A percentile compares a stretch with the other conserved stretches of the same genome.
These are phyloP conservation scores for Melanostoma mellinum DNA, from an alignment of 2,888 invertebrate genomes.

Conservation along the genomic window DNA sequence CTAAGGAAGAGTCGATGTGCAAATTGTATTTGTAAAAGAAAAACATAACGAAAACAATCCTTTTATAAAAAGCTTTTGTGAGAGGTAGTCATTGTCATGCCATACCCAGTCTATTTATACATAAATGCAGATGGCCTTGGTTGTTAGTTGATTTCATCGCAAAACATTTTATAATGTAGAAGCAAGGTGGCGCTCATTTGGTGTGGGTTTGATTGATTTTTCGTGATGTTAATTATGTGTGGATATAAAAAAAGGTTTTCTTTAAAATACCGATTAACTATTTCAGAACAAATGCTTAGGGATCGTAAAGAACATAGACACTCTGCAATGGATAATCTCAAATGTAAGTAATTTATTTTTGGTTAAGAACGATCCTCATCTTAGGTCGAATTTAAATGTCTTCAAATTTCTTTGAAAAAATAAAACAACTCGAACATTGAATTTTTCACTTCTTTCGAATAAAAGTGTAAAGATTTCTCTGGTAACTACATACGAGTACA, in stretches of 20 bases:
- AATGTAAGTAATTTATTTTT: constrained; percentile 47
- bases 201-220: constrained; percentile 31
- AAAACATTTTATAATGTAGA: constrained; percentile 7
- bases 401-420: no score
- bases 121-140: background rate
- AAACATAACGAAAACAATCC: constrained; percentile 7
- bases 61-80: background rate
- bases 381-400: no score
- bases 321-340: constrained; percentile 22
- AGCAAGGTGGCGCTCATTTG: constrained; percentile 10
- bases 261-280: constrained; percentile 11
- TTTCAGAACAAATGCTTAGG: constrained; percentile 61
- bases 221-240: background rate
- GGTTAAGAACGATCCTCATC: background rate
- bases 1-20: constrained; percentile 66
- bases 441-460: no score
- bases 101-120: background rate
- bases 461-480: no score
- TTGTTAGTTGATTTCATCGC: background rate
- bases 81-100: background rate
- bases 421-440: no score
- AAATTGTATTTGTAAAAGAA: constrained; percentile 57
- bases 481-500: no score
- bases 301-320: constrained; percentile 24
- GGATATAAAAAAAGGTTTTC: background rate